Evolutionary conservation across 2,113 vertebrate species (phyloP).

Genomic region (Muscicapa adusta): DNA sequence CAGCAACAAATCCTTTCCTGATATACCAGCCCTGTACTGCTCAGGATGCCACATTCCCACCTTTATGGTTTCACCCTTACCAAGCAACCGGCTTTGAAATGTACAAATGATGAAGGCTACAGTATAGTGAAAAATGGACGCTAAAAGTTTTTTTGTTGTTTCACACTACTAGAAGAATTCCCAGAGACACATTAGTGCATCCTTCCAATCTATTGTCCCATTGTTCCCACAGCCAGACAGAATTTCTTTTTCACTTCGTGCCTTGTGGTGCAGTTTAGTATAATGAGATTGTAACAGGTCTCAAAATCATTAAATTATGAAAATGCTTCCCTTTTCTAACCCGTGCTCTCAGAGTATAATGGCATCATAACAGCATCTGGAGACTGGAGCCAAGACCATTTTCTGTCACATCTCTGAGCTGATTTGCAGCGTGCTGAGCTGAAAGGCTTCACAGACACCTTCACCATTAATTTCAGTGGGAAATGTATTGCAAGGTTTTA

Average conservation of each 20-base stretch:
- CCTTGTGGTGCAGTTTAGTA: background rate
- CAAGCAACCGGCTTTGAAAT: background rate
- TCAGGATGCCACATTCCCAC: background rate
- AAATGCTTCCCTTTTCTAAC: slow-evolving; percentile 24
- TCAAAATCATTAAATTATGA: slow-evolving; percentile 32
- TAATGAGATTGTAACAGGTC: slow-evolving; percentile 50
- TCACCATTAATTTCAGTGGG: background rate
- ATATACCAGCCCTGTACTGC: background rate
- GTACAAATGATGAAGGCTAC: background rate
- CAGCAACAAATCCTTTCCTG: background rate
- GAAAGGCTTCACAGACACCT: background rate
- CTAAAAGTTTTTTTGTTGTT: background rate
- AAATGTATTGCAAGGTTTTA: background rate
- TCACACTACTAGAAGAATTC: background rate
- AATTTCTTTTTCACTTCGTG: slow-evolving; percentile 12
- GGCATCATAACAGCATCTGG: background rate
- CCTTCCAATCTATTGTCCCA: background rate
- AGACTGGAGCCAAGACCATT: background rate
- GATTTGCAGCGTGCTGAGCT: background rate
- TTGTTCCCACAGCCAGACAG: background rate
- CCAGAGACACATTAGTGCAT: background rate
- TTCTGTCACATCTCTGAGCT: background rate
- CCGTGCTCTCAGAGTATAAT: slow-evolving; percentile 26
- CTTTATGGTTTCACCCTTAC: background rate
- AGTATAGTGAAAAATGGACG: background rate